These are phyloP conservation scores for Varanus salvator DNA, from an alignment of 2,113 vertebrate genomes.

Conservation along the genomic window DNA sequence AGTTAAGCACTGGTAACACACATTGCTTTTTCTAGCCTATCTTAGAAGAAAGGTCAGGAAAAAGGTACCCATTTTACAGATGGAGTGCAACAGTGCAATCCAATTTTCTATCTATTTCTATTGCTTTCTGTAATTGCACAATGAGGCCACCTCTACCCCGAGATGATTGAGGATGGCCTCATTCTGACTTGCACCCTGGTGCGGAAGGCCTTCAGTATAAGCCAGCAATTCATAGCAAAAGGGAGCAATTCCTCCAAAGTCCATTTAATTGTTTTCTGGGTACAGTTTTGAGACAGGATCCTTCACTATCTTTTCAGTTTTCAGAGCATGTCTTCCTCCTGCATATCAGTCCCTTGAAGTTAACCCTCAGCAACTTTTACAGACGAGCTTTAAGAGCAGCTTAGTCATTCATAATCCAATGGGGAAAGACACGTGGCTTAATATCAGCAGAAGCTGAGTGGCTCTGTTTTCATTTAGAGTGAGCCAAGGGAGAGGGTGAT, in stretches of 20 bases:
- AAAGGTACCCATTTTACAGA: not conserved
- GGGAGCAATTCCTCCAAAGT: not conserved
- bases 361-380: not conserved
- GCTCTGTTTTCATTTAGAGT: not conserved
- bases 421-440: constrained; percentile 6
- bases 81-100: not conserved
- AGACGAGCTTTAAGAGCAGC: not conserved
- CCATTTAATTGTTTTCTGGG: not conserved
- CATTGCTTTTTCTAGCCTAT: not conserved
- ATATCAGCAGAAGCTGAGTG: not conserved
- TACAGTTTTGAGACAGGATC: not conserved
- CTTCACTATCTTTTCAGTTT: not conserved
- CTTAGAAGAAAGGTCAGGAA: not conserved
- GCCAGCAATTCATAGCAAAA: fast-evolving
- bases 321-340: not conserved
- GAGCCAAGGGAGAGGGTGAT: not conserved
- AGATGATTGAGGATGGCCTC: not conserved
- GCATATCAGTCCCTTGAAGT: not conserved
- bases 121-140: no score
- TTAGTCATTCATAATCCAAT: not conserved
- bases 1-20: not conserved
- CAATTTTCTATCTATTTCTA: no score
- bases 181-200: not conserved
- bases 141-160: no score
- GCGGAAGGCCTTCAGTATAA: not conserved